Conservation (phyloP, 1,140 invertebrate genomes). For the Mycetomoellerius zeteki region DNA sequence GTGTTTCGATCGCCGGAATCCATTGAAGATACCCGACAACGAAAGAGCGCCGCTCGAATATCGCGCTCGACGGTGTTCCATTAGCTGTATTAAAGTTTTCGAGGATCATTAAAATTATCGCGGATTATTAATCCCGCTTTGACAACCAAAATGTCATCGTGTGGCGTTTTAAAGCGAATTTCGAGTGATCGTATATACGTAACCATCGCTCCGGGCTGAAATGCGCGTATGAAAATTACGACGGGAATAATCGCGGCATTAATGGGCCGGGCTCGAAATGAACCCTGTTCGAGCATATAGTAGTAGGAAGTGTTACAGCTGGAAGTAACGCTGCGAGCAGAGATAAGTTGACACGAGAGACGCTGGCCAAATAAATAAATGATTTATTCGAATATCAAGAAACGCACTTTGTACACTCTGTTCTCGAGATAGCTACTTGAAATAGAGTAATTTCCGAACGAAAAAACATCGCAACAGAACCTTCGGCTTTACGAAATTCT, state of each 20-base stretch:
- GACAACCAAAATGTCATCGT: constrained; percentile 47
- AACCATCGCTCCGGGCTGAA: constrained; percentile 27
- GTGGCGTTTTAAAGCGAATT: constrained; percentile 47
- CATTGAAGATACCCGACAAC: constrained; percentile 31
- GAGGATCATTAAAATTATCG: constrained; percentile 56
- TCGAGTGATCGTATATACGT: constrained; percentile 13
- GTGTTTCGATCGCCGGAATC: background rate
- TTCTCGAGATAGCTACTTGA: background rate
- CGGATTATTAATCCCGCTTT: constrained; percentile 47
- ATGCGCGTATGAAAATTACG: constrained; percentile 44
- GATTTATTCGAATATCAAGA: constrained; percentile 36
- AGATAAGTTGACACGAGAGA: constrained; percentile 33
- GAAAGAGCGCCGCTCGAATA: constrained; percentile 13
- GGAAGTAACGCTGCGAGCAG: background rate
- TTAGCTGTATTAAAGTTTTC: constrained; percentile 53
- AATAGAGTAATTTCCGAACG: background rate
- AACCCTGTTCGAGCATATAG: background rate
- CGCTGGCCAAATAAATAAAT: background rate
- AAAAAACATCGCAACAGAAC: background rate
- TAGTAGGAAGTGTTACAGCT: constrained; percentile 19
- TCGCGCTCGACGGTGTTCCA: constrained; percentile 31
- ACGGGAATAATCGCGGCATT: constrained; percentile 39
- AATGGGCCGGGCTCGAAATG: constrained; percentile 40
- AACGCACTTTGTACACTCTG: background rate
- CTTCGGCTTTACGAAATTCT: background rate